Conservation (phyloP, 2,888 invertebrate genomes). For the Catonia carolina region DNA sequence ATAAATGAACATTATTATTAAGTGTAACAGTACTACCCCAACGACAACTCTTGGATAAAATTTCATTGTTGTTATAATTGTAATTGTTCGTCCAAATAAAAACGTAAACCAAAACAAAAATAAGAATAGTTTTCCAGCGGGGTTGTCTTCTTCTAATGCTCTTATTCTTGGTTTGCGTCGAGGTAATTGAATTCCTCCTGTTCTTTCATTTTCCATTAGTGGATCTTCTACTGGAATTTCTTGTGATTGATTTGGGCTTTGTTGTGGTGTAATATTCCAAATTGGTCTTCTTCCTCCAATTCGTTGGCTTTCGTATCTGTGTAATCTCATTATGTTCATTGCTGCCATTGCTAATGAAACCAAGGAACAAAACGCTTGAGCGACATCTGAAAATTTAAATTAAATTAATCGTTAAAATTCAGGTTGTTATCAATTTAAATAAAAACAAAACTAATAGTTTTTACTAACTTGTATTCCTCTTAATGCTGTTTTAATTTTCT, state of each 20-base stretch:
- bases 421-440: no score
- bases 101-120: conserved; percentile 74
- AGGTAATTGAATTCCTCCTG: conserved; percentile 43
- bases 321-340: conserved; percentile 25
- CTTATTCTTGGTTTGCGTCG: conserved; percentile 41
- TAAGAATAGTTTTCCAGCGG: conserved; percentile 58
- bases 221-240: conserved; percentile 35
- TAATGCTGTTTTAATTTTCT: no score
- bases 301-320: conserved; percentile 31
- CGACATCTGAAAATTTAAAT: conserved; percentile 24
- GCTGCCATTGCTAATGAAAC: conserved; percentile 26
- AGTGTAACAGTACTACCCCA: conserved; percentile 55
- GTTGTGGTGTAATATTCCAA: conserved; percentile 22
- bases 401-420: no score
- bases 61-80: conserved; percentile 61
- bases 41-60: conserved; percentile 49
- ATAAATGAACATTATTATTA: conserved; percentile 56
- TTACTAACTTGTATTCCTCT: no score
- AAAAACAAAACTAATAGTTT: no score
- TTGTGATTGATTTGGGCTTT: conserved; percentile 28
- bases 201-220: conserved; percentile 40
- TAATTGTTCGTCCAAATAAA: conserved; percentile 61
- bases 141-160: conserved; percentile 68
- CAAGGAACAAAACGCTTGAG: conserved; percentile 25
- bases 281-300: conserved; percentile 27